phyloP scores from a whole-genome alignment of 1,140 invertebrate genomes.

The Apolygus lucorum region DNA sequence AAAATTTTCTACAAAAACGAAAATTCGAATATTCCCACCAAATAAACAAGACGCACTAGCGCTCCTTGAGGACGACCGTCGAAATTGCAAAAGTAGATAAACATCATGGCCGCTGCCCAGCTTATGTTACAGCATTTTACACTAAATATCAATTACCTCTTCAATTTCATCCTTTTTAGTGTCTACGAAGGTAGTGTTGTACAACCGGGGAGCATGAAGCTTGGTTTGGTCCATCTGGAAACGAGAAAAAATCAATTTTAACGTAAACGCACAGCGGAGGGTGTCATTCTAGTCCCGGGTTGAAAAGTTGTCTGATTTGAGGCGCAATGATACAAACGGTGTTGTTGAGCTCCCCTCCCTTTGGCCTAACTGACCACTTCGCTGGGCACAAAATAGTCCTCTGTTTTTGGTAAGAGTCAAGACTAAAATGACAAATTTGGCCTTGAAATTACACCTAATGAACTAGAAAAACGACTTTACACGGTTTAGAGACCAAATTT shows the following conservation, averaged over 20 bases:
- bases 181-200: slow-evolving; percentile 58
- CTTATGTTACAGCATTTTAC: slow-evolving; percentile 45
- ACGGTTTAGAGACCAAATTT: too few relatives aligned
- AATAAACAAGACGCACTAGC: slow-evolving; percentile 23
- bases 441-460: neutral
- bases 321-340: slow-evolving; percentile 24
- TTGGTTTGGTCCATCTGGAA: slow-evolving; percentile 32
- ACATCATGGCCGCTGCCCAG: slow-evolving; percentile 40
- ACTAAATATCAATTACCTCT: slow-evolving; percentile 57
- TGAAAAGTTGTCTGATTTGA: slow-evolving; percentile 21
- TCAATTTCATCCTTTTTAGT: slow-evolving; percentile 68
- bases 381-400: neutral
- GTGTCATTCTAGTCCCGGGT: slow-evolving; percentile 11
- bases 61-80: slow-evolving; percentile 38
- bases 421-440: neutral
- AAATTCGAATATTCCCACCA: slow-evolving; percentile 10
- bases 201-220: slow-evolving; percentile 45
- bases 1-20: neutral
- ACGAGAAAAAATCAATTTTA: neutral
- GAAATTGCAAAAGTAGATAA: slow-evolving; percentile 18
- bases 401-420: neutral
- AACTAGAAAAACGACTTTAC: neutral
- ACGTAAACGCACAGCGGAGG: neutral
- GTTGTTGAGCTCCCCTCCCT: slow-evolving; percentile 5
- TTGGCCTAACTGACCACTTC: neutral